phyloP scores from a whole-genome alignment of 2,797 vertebrate species.

The Helarctos malayanus region DNA sequence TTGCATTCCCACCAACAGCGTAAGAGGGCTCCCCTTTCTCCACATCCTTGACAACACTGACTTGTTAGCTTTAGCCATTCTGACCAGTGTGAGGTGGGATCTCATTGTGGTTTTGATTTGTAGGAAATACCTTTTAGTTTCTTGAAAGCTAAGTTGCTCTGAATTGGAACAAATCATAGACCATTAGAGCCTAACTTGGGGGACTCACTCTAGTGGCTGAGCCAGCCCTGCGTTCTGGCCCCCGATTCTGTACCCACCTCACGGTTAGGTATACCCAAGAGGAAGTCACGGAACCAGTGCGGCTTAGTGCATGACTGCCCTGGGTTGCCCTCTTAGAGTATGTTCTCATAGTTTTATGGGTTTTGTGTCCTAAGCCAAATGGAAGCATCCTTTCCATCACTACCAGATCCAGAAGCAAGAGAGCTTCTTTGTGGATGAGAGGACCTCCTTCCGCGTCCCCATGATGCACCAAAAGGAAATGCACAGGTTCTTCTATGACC shows the following conservation, averaged over 20 bases:
- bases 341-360: neutral
- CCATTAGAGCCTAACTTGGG: accelerated
- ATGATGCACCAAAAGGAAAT: conserved; percentile 91
- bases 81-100: too few relatives aligned
- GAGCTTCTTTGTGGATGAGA: conserved; percentile 87
- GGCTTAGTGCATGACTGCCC: neutral
- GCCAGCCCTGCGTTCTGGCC: neutral
- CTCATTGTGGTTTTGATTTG: too few relatives aligned
- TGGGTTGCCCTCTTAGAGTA: neutral
- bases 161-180: neutral
- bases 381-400: conserved; percentile 91
- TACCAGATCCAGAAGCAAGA: conserved; percentile 87
- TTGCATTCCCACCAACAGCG: too few relatives aligned
- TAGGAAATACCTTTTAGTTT: neutral
- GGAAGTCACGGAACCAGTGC: neutral
- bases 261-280: neutral
- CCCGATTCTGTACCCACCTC: neutral
- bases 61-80: too few relatives aligned
- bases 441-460: conserved; percentile 88
- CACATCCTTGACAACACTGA: too few relatives aligned
- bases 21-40: too few relatives aligned
- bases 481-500: conserved; percentile 90
- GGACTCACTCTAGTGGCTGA: neutral
- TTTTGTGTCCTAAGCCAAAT: conserved; percentile 89
- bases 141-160: neutral